Conservation (phyloP, 2,797 vertebrate species). For the Argya squamiceps region DNA sequence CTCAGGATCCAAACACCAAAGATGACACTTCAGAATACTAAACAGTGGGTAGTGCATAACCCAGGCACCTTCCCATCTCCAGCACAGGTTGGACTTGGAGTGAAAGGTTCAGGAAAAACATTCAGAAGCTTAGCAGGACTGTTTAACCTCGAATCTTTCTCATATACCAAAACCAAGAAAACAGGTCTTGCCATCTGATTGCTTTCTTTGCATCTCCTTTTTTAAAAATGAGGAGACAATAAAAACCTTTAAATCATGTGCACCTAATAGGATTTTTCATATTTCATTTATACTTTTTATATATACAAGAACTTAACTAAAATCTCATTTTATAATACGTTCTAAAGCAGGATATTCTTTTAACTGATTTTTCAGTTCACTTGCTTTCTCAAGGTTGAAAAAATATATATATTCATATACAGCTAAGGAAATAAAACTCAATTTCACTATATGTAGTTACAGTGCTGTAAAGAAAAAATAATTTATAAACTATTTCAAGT, state of each 20-base stretch:
- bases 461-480: conserved; percentile 61
- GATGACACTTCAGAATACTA: not conserved
- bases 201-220: not conserved
- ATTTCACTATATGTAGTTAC: conserved; percentile 43
- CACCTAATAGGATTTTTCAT: conserved; percentile 8
- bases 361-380: not conserved
- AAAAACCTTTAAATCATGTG: not conserved
- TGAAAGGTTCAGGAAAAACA: conserved; percentile 43
- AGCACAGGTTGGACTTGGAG: not conserved
- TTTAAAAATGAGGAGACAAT: not conserved
- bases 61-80: not conserved
- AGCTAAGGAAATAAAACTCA: conserved; percentile 50
- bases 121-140: not conserved
- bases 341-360: conserved; percentile 26
- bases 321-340: conserved; percentile 10
- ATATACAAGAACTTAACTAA: conserved; percentile 17
- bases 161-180: not conserved
- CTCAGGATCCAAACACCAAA: not conserved
- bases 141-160: not conserved
- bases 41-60: not conserved
- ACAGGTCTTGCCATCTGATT: not conserved
- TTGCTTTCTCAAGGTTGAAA: not conserved
- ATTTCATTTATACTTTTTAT: not conserved
- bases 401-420: conserved; percentile 43
- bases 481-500: conserved; percentile 56